Evolutionary conservation across 2,113 vertebrate species (phyloP).

Genomic region (Elephantulus edwardii): DNA sequence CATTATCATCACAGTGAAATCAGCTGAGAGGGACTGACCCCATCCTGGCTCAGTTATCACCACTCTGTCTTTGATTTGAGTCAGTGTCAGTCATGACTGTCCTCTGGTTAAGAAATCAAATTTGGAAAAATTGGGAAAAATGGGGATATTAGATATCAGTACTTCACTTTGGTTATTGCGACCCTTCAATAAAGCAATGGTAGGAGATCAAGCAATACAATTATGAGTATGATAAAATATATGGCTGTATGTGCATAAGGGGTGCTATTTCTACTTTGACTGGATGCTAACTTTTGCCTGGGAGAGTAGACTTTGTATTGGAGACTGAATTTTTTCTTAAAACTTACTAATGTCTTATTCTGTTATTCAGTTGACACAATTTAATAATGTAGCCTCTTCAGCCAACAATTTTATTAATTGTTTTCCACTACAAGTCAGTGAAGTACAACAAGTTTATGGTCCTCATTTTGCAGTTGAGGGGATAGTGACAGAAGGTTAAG

Average conservation of each 20-base stretch:
- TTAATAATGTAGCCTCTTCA: conserved; percentile 27
- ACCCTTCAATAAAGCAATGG: rapidly evolving
- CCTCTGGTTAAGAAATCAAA: background rate
- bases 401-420: conserved; percentile 54
- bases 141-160: no score
- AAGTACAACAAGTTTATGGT: conserved; percentile 2
- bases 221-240: background rate
- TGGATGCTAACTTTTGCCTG: background rate
- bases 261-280: background rate
- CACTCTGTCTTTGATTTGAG: background rate
- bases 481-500: conserved; percentile 18
- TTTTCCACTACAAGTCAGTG: background rate
- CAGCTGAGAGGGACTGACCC: no score
- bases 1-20: background rate
- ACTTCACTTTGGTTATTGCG: background rate
- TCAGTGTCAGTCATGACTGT: background rate
- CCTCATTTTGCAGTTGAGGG: conserved; percentile 42
- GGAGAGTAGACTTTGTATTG: background rate
- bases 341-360: background rate
- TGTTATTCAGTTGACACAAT: conserved; percentile 30
- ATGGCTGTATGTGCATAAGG: background rate
- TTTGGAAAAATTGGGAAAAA: background rate
- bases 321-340: background rate
- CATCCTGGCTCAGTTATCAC: background rate
- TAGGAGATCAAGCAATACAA: background rate